Percentiles rank a stretch among this genome's conserved stretches.
phyloP scores from a whole-genome alignment of 2,113 vertebrate species.

The Sprattus sprattus region DNA sequence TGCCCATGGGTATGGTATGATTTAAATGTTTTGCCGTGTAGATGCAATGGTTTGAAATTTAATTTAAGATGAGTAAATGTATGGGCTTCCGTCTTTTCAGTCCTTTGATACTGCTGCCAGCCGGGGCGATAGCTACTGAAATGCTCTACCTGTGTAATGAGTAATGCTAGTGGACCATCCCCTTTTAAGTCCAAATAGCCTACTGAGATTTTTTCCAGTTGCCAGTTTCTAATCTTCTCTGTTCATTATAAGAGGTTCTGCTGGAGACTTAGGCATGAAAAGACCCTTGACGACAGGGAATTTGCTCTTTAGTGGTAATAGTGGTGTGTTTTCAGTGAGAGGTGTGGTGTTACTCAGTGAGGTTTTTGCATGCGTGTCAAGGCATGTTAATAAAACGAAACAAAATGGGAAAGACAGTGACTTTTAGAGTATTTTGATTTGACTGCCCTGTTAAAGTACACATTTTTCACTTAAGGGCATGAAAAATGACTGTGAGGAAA shows the following conservation, averaged over 20 bases:
- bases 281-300: neutral
- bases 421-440: neutral
- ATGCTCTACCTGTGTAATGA: conserved; percentile 10
- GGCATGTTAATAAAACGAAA: neutral
- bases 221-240: neutral
- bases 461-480: neutral
- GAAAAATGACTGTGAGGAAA: neutral
- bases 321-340: conserved; percentile 1
- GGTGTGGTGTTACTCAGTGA: neutral
- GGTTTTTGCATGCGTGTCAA: neutral
- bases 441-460: neutral
- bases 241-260: neutral
- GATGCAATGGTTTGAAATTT: neutral
- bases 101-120: neutral
- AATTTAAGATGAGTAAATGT: neutral
- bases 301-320: neutral
- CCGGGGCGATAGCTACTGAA: neutral
- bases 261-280: neutral
- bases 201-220: conserved; percentile 1
- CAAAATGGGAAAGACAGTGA: neutral
- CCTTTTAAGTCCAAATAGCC: neutral
- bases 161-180: neutral
- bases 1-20: neutral
- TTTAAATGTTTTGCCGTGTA: neutral
- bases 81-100: neutral